phyloP scores from a whole-genome alignment of 2,888 invertebrate genomes.

The Taenaris catops region DNA sequence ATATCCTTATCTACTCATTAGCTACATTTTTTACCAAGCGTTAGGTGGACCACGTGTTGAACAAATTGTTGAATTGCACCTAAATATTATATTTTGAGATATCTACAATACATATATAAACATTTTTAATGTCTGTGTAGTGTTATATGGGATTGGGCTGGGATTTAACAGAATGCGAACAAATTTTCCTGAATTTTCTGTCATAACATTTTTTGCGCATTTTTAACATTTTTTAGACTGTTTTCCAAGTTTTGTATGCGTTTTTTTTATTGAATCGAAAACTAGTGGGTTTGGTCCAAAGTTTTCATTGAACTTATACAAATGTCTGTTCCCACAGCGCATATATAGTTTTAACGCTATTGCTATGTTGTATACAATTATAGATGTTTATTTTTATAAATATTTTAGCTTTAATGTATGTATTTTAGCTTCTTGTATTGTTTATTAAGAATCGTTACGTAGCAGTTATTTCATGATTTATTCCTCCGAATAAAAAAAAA shows the following conservation, averaged over 20 bases:
- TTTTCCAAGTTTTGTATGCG: no score
- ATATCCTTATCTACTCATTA: constrained; percentile 70
- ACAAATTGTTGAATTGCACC: constrained; percentile 23
- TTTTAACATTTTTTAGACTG: no score
- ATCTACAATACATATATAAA: constrained; percentile 6
- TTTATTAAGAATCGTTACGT: constrained; percentile 16
- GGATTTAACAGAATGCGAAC: no score
- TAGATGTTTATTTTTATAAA: constrained; percentile 61
- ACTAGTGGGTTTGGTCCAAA: no score
- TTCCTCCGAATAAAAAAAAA: no score
- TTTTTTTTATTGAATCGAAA: no score
- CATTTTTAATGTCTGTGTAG: constrained; percentile 13
- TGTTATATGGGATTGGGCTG: constrained; percentile 5
- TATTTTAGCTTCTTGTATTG: constrained; percentile 8
- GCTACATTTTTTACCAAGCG: constrained; percentile 64
- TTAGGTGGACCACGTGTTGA: constrained; percentile 61
- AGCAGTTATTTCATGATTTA: no score
- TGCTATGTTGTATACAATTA: constrained; percentile 53
- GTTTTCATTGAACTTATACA: no score
- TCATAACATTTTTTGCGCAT: no score
- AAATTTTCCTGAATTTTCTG: no score
- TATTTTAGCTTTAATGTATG: constrained; percentile 28
- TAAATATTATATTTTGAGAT: constrained; percentile 4
- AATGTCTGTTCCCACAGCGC: no score
- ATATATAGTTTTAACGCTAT: constrained; percentile 34